These are phyloP conservation scores for Carcharodon carcharias DNA, from an alignment of 2,797 vertebrate species.

Conservation along the genomic window DNA sequence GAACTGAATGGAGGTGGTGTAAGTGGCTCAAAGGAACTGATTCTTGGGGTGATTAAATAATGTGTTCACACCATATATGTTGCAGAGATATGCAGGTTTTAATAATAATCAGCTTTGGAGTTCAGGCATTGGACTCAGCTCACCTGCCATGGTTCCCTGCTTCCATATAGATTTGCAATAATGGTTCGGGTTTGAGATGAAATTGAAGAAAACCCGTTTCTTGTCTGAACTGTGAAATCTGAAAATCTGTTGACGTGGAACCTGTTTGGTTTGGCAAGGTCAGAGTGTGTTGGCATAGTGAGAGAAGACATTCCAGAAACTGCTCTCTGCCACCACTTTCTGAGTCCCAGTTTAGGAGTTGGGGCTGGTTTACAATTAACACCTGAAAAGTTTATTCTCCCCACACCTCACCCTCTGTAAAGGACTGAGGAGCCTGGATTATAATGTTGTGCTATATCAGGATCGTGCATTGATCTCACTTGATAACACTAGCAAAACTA, in stretches of 20 bases:
- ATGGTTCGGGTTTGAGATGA: not conserved
- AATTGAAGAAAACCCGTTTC: not conserved
- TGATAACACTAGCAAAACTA: not conserved
- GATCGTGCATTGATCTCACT: not conserved
- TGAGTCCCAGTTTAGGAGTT: not conserved
- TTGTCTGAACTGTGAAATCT: too few species aligned
- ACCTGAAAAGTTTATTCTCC: not conserved
- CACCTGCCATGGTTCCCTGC: not conserved
- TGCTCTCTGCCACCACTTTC: not conserved
- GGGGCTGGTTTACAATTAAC: not conserved
- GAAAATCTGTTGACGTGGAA: too few species aligned
- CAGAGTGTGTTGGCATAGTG: not conserved
- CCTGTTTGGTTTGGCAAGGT: not conserved
- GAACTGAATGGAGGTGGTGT: not conserved
- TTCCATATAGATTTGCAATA: too few species aligned
- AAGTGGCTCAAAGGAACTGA: not conserved
- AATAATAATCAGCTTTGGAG: not conserved
- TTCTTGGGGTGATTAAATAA: not conserved
- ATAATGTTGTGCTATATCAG: not conserved
- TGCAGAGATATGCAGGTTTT: not conserved
- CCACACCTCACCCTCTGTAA: not conserved
- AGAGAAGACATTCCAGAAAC: not conserved
- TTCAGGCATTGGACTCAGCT: not conserved
- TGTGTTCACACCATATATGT: not conserved
- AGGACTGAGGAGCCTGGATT: not conserved